phyloP scores from a whole-genome alignment of 2,113 vertebrate species.

The Larimichthys crocea region DNA sequence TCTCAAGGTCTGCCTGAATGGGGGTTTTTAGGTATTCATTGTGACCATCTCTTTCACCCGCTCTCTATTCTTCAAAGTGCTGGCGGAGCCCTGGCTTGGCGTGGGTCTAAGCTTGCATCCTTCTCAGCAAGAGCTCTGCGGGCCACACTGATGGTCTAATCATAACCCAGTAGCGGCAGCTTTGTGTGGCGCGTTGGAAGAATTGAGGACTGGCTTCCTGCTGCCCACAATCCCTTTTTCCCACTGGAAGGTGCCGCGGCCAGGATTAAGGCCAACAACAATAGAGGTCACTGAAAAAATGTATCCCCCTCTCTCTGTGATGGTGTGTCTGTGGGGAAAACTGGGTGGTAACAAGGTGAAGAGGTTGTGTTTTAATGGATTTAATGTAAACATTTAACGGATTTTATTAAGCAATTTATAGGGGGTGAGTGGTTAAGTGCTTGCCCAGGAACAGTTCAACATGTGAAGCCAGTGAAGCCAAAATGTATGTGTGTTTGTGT shows the following conservation, averaged over 20 bases:
- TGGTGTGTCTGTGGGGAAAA: constrained; percentile 18
- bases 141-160: constrained; percentile 81
- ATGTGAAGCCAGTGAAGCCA: not conserved
- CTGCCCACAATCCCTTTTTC: constrained; percentile 76
- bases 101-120: constrained; percentile 74
- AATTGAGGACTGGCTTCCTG: constrained; percentile 77
- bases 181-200: constrained; percentile 74
- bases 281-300: constrained; percentile 71
- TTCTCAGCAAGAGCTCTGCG: constrained; percentile 68
- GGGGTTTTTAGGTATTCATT: constrained; percentile 82
- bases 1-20: constrained; percentile 77
- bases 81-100: constrained; percentile 72
- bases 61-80: constrained; percentile 66
- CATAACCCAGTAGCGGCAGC: constrained; percentile 74
- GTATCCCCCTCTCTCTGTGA: constrained; percentile 34
- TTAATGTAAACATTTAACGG: constrained; percentile 3
- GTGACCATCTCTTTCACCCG: constrained; percentile 69
- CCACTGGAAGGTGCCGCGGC: constrained; percentile 65
- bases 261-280: constrained; percentile 76
- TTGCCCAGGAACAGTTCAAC: not conserved
- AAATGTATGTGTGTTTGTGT: not conserved
- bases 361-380: not conserved
- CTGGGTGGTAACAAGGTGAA: constrained; percentile 12
- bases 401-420: not conserved
- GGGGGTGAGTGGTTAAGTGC: not conserved